Base-by-base conservation (phyloP, 2,797 vertebrate genomes). In the Poeciliopsis turneri region DNA sequence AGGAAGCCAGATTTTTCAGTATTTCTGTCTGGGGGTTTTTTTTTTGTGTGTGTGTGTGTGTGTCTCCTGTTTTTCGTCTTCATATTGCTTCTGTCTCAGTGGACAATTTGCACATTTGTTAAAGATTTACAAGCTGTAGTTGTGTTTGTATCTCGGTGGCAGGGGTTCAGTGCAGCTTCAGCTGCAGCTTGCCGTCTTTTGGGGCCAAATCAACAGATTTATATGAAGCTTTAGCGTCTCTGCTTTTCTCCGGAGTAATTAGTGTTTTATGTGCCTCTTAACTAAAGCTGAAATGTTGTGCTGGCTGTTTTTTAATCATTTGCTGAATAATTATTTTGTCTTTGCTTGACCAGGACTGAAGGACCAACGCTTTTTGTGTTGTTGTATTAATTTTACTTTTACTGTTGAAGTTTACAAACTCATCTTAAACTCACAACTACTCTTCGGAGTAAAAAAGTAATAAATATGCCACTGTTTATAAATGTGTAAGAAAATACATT, bases 81-180 rank as follows among this genome's bases (percentile, higher is more conserved):
- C 4, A n/a, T 78, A 51, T 80, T 79, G 84, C 78, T 66, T 83
- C 51, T 74, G 5, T 82, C 72, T 78, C 64, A 16, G 76, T 79
- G 74, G 85, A 74, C 84, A 46, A 45, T 86, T 88, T 92, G 89
- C 89, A 91, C 88, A 88, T 30, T 84, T 78, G 13, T 85, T 86
- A 81, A 75, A 85, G 72, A 86, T 84, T 81, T 72, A 78, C 73
- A 30, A 30, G 59, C 83, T 75, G 47, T 78, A 74, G 76, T 78
- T 72, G 28, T 30, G 82, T 79, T 66, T 78, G 77, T 30, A 30
- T 59, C 57, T 59, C 57, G 25, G 53, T n/a, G 53, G 25, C 53
- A n/a, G 7, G 61, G 80, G 85, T 84, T 30, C 51, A 28, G 1
- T 46, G 81, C 49, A 5, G 41, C 70, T 83, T 83, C 47, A 75